Evolutionary conservation across 1,140 invertebrate genomes (phyloP), one percentile per base, ranked within the genome.

Genomic region (Octopus bimaculoides): DNA sequence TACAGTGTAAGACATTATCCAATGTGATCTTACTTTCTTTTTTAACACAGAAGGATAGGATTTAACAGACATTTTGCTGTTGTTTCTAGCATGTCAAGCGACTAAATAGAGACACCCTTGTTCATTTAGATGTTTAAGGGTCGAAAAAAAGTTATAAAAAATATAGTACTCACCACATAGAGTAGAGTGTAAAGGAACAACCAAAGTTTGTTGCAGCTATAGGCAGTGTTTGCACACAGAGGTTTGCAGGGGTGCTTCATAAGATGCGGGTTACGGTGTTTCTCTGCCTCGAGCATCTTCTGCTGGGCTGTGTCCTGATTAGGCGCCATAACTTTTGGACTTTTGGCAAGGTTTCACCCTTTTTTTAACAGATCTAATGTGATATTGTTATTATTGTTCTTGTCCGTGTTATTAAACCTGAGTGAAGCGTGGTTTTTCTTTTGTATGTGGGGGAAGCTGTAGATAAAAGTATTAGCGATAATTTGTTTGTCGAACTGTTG

Each of bases 181-280:
- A 86, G 54, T 73, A 85, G 78, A 2, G 84, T 78, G 77, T 85
- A 83, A 14, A 86, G 78, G 69, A 86, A 85, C n/a, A 86, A 79
- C 53, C 85, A 83, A 41, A 86, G 77, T 78, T 86, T 86, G 78
- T 85, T 85, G 78, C 83, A 84, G 73, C 85, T 86, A 75, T 85
- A 86, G 5, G 83, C 74, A 17, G 82, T 84, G 69, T 80, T 81
- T 10, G 84, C 83, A 83, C 85, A 86, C 55, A 85, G 55, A 5
- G 85, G 84, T 54, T 81, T 82, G n/a, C 82, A 56, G 14, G 79
- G 79, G 26, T 80, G 80, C 41, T 69, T 71, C 9, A 71, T 14
- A 14, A 71, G 26, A 71, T 71, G 66, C 26, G 66, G 66, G 66
- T 71, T 14, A 20, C 17, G 6, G 66, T 71, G 8, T 71, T 71